Base-by-base conservation (phyloP, 2,113 vertebrate genomes). In the Hemiprocne comata region DNA sequence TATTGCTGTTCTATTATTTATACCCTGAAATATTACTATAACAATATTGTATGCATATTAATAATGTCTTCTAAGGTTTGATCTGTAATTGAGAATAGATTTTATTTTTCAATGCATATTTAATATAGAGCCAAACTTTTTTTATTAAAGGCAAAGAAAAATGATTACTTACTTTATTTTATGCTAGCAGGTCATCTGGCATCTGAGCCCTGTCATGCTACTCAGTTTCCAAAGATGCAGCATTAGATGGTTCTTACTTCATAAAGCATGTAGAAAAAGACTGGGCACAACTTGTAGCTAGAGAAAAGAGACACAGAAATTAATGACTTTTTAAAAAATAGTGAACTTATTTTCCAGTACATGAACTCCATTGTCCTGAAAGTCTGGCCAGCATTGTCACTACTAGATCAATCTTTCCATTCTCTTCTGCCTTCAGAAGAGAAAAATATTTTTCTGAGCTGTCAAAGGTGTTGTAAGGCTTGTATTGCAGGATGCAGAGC, bases 1-100 rank as follows among this genome's bases (percentile, higher is more conserved):
- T 85, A 91, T 72, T 95, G 62, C 54, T 94, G 67, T 91, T 87
- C 67, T 91, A 93, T 95, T 93, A 92, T 91, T 93, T 91, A 82
- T 81, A 62, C 19, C 62, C 38, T 44, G 57, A 95, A 94, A 79
- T 90, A 76, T 89, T 85, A 65, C 67, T 73, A 5, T n/a, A 90
- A 80, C 78, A 75, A 42, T 83, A 73, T 72, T 13, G 16, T 51
- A 34, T 58, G 50, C 71, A 73, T 85, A 69, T 76, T 88, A 87
- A 87, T 84, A 40, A 57, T 28, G 4, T 31, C 1, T 4, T 78
- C 18, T 36, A 50, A 34, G 64, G 62, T 79, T 87, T 79, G 21
- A 50, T 83, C 64, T 85, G 36, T 87, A 90, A 90, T 87, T 94
- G 62, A 79, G 75, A 79, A 78, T 58, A 79, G 74, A 62, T 93